phyloP scores from a whole-genome alignment of 2,113 vertebrate species.

The Regulus satrapa region DNA sequence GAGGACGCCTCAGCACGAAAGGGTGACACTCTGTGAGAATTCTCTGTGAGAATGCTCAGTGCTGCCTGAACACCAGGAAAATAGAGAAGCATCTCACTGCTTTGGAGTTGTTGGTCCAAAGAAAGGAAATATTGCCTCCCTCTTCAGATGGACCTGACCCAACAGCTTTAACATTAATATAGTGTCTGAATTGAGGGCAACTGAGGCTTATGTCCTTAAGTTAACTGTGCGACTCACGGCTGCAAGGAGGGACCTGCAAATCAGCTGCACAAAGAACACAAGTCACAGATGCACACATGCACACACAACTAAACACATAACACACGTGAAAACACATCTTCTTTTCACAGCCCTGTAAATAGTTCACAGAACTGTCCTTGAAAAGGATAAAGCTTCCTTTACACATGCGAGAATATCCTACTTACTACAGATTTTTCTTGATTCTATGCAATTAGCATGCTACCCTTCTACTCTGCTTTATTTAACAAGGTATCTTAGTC shows the following conservation, averaged over 20 bases:
- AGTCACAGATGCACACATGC: neutral
- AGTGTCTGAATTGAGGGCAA: neutral
- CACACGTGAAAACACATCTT: neutral
- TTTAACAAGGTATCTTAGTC: constrained; percentile 71
- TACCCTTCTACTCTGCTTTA: constrained; percentile 66
- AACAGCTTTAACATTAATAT: neutral
- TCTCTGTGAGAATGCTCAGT: neutral
- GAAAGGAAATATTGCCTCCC: neutral
- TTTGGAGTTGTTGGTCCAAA: neutral
- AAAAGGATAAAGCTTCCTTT: neutral
- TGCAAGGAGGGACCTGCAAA: neutral
- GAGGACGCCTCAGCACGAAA: neutral
- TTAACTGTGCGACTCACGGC: neutral
- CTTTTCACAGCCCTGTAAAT: neutral
- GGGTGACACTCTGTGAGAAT: neutral
- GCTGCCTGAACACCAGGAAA: neutral
- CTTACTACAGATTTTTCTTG: constrained; percentile 44
- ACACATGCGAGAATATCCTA: neutral
- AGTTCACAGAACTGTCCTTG: neutral
- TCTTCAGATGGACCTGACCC: neutral
- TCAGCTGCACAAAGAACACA: neutral
- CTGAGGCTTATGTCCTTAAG: neutral
- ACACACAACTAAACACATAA: neutral
- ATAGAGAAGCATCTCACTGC: neutral
- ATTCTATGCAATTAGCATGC: constrained; percentile 51